Evolutionary conservation across 2,797 vertebrate species (phyloP).

Genomic region (Microchirus variegatus): DNA sequence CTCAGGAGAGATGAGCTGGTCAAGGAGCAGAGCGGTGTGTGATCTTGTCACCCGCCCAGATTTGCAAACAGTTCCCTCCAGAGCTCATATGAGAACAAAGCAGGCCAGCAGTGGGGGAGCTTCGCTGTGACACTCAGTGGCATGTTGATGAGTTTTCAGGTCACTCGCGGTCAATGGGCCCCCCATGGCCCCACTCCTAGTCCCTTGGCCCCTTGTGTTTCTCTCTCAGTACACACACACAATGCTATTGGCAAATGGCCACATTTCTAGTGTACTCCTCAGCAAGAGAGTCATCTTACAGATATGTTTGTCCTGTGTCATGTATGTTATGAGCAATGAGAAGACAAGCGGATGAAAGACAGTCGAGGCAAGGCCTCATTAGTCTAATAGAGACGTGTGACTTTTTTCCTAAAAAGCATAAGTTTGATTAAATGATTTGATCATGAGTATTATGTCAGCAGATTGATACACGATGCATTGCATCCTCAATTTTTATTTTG

Average conservation of each 20-base stretch:
- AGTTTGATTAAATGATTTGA: no score
- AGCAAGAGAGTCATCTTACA: slow-evolving; percentile 64
- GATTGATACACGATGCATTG: no score
- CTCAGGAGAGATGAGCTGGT: slow-evolving; percentile 45
- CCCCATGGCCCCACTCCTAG: slow-evolving; percentile 75
- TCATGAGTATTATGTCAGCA: no score
- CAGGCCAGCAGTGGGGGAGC: slow-evolving; percentile 65
- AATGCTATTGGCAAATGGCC: slow-evolving; percentile 69
- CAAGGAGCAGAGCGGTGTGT: slow-evolving; percentile 62
- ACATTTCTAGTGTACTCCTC: slow-evolving; percentile 67
- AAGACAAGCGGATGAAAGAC: slow-evolving; percentile 6
- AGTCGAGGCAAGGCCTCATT: background rate
- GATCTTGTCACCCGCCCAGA: slow-evolving; percentile 72
- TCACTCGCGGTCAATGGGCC: slow-evolving; percentile 80
- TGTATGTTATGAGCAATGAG: slow-evolving; percentile 43
- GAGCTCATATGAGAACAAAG: slow-evolving; percentile 71
- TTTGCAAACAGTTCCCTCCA: slow-evolving; percentile 68
- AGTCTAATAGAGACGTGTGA: slow-evolving; percentile 2
- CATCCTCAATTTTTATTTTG: no score
- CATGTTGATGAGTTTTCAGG: slow-evolving; percentile 85
- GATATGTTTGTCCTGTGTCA: slow-evolving; percentile 56
- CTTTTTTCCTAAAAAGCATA: no score
- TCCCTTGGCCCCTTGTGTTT: slow-evolving; percentile 76
- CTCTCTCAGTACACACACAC: slow-evolving; percentile 83
- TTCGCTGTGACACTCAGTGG: slow-evolving; percentile 79